A percentile compares a stretch with the other conserved stretches of the same genome.
Conservation (phyloP, 2,113 vertebrate species). For the Maccullochella peelii region DNA sequence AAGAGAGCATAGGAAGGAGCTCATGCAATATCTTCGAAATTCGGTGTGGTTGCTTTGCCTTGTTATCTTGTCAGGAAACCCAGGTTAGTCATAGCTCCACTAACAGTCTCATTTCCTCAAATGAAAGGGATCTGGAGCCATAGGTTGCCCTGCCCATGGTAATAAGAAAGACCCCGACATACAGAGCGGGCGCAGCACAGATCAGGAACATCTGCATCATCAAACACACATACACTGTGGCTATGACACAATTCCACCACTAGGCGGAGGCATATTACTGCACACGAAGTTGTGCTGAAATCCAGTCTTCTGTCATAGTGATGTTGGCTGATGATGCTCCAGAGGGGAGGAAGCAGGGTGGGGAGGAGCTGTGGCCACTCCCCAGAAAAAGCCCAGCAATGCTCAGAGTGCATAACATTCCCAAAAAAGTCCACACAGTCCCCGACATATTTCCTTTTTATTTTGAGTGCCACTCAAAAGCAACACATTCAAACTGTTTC, state of each 20-base stretch:
- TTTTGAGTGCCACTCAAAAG: conserved; percentile 55
- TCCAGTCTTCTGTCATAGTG: conserved; percentile 35
- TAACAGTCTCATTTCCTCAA: conserved; percentile 28
- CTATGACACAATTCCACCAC: conserved; percentile 39
- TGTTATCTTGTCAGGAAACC: conserved; percentile 4
- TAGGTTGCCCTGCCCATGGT: neutral
- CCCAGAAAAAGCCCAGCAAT: conserved; percentile 59
- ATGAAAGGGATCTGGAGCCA: conserved; percentile 25
- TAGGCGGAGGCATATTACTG: conserved; percentile 57
- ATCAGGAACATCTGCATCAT: conserved; percentile 30
- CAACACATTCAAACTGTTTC: conserved; percentile 38
- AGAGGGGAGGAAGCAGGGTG: conserved; percentile 38
- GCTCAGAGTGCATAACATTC: conserved; percentile 65
- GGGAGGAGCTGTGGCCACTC: conserved; percentile 66
- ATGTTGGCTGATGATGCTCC: conserved; percentile 60
- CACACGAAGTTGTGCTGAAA: neutral
- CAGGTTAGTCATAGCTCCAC: neutral
- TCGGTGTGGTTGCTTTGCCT: neutral
- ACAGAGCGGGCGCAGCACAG: neutral
- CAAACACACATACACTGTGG: neutral
- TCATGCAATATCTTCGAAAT: neutral
- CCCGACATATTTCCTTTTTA: conserved; percentile 31
- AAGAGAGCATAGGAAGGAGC: neutral
- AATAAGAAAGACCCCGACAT: conserved; percentile 15
- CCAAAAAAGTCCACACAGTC: conserved; percentile 68